Conservation (phyloP, 1,140 invertebrate species). For the Steinernema khuongi region DNA sequence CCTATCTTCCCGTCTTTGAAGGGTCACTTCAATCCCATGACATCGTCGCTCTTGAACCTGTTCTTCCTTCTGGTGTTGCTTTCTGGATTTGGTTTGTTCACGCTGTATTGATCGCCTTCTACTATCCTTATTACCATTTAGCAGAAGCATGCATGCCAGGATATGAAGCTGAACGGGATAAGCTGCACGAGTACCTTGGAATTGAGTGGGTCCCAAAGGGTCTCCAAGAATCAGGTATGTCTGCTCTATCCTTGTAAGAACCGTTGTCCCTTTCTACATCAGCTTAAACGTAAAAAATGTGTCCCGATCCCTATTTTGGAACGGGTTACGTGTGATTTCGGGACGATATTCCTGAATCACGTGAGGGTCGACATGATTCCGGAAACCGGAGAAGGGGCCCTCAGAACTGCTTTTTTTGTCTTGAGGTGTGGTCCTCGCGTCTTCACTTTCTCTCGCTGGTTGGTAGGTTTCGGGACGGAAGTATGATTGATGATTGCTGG, state of each 20-base stretch:
- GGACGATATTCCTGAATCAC: background rate
- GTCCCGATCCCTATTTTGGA: background rate
- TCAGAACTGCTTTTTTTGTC: background rate
- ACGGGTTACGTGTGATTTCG: too few species aligned
- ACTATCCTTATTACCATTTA: background rate
- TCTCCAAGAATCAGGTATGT: constrained; percentile 26
- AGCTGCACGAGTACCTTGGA: constrained; percentile 33
- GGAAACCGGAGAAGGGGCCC: background rate
- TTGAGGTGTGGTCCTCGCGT: too few species aligned
- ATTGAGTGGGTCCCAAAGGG: constrained; percentile 40
- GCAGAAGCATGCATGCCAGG: constrained; percentile 37
- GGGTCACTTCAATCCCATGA: constrained; percentile 12
- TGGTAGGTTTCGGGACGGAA: constrained; percentile 18
- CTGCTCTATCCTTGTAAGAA: background rate
- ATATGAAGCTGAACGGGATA: constrained; percentile 38
- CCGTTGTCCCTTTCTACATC: background rate
- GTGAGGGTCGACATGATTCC: background rate
- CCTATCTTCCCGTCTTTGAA: constrained; percentile 2
- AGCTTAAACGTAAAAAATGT: background rate
- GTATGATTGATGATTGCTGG: too few species aligned
- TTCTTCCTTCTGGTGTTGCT: constrained; percentile 3
- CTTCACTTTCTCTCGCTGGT: too few species aligned
- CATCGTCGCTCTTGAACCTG: constrained; percentile 1
- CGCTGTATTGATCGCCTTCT: background rate
- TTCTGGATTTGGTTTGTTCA: constrained; percentile 4